These are phyloP conservation scores for Drosophila hamatofila DNA, from an alignment of 2,888 invertebrate species.

Conservation along the genomic window DNA sequence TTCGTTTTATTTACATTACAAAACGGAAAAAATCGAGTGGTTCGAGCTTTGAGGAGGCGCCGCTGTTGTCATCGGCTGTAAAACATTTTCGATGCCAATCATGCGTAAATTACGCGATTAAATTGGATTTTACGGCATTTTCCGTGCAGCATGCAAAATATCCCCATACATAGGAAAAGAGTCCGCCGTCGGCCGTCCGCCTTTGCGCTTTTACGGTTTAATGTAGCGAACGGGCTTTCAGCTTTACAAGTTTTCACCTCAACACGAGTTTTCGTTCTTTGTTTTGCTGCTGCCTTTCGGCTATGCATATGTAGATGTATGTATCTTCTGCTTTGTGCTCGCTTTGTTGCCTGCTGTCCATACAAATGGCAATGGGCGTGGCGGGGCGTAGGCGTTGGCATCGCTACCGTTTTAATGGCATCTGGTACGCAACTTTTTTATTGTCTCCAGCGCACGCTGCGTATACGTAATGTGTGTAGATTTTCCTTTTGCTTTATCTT, in stretches of 20 bases:
- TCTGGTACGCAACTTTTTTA: slow-evolving; percentile 58
- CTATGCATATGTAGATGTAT: background rate
- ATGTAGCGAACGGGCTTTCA: slow-evolving; percentile 37
- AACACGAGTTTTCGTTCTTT: slow-evolving; percentile 14
- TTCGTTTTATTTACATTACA: slow-evolving; percentile 73
- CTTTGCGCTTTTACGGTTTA: slow-evolving; percentile 24
- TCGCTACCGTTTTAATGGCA: slow-evolving; percentile 70
- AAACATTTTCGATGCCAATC: slow-evolving; percentile 73
- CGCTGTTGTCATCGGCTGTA: slow-evolving; percentile 49
- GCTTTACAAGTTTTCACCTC: slow-evolving; percentile 63
- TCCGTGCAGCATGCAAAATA: slow-evolving; percentile 63
- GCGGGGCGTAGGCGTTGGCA: slow-evolving; percentile 52
- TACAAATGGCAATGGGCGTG: slow-evolving; percentile 49
- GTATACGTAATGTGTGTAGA: slow-evolving; percentile 69
- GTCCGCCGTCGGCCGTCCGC: background rate
- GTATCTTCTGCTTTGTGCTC: background rate
- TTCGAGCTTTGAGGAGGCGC: slow-evolving; percentile 3
- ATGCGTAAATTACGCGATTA: slow-evolving; percentile 81
- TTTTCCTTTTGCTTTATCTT: slow-evolving; percentile 7
- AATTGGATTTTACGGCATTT: slow-evolving; percentile 68
- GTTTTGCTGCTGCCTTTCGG: slow-evolving; percentile 26
- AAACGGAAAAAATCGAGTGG: slow-evolving; percentile 23
- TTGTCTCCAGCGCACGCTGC: slow-evolving; percentile 56
- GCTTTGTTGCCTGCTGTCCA: slow-evolving; percentile 5
- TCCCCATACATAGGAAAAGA: slow-evolving; percentile 25